Percentiles rank a stretch among this genome's conserved stretches.
phyloP scores from a whole-genome alignment of 1,140 invertebrate genomes.

The Samia ricini region DNA sequence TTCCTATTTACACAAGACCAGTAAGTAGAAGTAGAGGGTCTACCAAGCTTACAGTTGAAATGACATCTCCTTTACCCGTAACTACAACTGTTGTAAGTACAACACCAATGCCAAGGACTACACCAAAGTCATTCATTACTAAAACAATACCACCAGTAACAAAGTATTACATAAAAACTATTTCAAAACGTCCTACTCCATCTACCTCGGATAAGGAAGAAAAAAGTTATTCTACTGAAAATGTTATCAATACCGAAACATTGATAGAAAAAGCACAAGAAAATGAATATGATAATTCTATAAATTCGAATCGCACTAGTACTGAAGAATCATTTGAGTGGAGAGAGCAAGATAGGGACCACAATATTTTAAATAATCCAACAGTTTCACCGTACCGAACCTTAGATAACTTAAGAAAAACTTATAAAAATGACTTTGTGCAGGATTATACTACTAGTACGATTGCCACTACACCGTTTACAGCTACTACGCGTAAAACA shows the following conservation, averaged over 20 bases:
- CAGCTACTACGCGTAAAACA: conserved; percentile 33
- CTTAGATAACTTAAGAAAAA: conserved; percentile 57
- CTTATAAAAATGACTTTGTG: conserved; percentile 24
- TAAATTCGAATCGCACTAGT: conserved; percentile 3
- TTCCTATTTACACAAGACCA: conserved; percentile 25
- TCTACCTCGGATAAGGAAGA: conserved; percentile 29
- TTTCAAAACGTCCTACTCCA: conserved; percentile 53
- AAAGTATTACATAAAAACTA: conserved; percentile 65
- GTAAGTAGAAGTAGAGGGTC: conserved; percentile 13
- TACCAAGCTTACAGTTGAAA: conserved; percentile 7
- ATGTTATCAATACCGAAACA: conserved; percentile 30
- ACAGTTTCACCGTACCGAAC: conserved; percentile 59
- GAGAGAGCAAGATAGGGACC: conserved; percentile 19
- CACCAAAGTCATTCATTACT: not conserved
- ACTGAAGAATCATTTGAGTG: conserved; percentile 18
- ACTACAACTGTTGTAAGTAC: not conserved
- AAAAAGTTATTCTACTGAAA: conserved; percentile 31
- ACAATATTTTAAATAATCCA: conserved; percentile 39
- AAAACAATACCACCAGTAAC: conserved; percentile 26
- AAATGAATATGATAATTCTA: conserved; percentile 25
- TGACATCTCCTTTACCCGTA: not conserved
- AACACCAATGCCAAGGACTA: not conserved
- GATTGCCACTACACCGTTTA: conserved; percentile 32
- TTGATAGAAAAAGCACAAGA: conserved; percentile 29
- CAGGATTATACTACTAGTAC: conserved; percentile 33